A percentile compares a stretch with the other conserved stretches of the same genome.
Evolutionary conservation across 2,888 invertebrate species (phyloP).

Genomic region (Rhaphigaster nebulosa): DNA sequence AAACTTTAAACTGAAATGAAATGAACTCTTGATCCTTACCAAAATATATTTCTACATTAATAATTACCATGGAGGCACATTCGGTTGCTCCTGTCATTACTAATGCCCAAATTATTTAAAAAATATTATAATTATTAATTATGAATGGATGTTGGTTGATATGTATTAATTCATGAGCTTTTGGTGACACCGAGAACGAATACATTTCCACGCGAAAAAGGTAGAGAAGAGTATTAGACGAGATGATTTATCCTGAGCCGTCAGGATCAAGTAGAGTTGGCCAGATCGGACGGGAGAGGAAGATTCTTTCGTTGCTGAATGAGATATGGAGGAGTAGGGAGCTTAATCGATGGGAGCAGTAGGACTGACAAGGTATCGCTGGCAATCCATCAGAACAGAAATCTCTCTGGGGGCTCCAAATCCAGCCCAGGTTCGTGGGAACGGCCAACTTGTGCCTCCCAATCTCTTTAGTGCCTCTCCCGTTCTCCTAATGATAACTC

Average conservation of each 20-base stretch:
- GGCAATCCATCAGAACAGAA: constrained; percentile 44
- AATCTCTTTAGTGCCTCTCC: constrained; percentile 46
- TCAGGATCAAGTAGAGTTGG: background rate
- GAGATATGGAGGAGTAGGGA: background rate
- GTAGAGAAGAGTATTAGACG: background rate
- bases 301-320: constrained; percentile 16
- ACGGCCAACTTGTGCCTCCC: constrained; percentile 35
- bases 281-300: background rate
- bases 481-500: constrained; percentile 33
- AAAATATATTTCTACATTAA: no score
- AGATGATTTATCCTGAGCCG: constrained; percentile 41
- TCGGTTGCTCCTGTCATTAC: no score
- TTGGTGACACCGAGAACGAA: background rate
- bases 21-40: no score
- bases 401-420: constrained; percentile 24
- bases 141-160: background rate
- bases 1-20: no score
- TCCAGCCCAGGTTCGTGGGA: constrained; percentile 43
- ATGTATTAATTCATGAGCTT: background rate
- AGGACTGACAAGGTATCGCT: constrained; percentile 48
- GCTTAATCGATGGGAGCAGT: background rate
- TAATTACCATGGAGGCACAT: no score
- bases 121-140: background rate
- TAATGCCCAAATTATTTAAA: background rate
- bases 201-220: background rate